phyloP scores from a whole-genome alignment of 2,113 vertebrate genomes.

The Mungos mungo region DNA sequence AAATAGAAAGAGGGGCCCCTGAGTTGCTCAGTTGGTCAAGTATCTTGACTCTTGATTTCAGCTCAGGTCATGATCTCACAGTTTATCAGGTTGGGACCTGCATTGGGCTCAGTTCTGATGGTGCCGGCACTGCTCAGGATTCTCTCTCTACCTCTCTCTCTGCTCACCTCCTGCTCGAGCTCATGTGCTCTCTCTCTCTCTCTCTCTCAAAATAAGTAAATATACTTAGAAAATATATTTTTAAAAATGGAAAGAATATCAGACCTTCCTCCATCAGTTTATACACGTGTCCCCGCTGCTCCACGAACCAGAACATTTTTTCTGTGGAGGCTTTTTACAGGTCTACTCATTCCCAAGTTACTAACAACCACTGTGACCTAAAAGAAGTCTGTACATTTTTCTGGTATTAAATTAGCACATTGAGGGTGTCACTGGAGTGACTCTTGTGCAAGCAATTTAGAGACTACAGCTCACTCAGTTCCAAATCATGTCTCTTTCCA shows the following conservation, averaged over 20 bases:
- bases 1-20: no score
- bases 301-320: background rate
- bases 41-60: no score
- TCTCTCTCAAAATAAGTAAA: no score
- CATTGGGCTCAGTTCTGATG: no score
- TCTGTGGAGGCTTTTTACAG: background rate
- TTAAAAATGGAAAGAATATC: background rate
- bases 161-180: no score
- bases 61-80: no score
- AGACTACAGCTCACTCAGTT: background rate
- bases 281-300: background rate
- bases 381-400: slow-evolving; percentile 1
- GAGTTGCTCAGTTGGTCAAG: no score
- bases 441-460: background rate
- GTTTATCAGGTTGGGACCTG: no score
- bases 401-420: background rate
- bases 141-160: no score
- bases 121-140: no score
- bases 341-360: background rate
- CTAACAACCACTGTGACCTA: background rate
- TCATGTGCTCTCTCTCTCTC: no score
- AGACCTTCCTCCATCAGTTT: background rate
- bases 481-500: background rate
- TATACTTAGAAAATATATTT: no score
- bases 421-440: background rate